Conservation (phyloP, 2,888 invertebrate species). For the Phengaris alcon region DNA sequence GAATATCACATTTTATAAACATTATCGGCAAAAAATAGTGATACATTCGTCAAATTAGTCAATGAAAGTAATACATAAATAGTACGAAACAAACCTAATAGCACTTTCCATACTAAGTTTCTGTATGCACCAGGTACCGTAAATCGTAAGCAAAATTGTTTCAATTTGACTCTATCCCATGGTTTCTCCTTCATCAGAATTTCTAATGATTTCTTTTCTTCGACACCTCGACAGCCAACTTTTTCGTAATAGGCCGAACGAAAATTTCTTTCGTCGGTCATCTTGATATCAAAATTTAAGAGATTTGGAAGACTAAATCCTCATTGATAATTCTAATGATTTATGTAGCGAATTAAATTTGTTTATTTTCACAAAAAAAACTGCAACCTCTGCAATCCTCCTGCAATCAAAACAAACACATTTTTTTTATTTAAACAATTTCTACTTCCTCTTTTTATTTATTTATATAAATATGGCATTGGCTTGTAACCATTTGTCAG, state of each 20-base stretch:
- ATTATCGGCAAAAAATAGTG: too few species aligned
- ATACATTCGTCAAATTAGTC: background rate
- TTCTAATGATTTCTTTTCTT: constrained; percentile 93
- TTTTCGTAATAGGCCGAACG: constrained; percentile 91
- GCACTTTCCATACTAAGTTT: constrained; percentile 90
- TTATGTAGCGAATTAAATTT: background rate
- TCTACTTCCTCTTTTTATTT: background rate
- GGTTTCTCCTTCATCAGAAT: constrained; percentile 92
- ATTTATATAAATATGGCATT: too few species aligned
- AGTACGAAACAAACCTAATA: constrained; percentile 80
- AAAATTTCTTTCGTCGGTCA: constrained; percentile 87
- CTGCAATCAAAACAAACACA: background rate
- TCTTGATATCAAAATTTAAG: constrained; percentile 40
- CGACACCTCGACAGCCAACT: constrained; percentile 93
- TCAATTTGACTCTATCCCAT: constrained; percentile 87
- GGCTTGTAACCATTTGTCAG: too few species aligned
- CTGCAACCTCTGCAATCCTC: background rate
- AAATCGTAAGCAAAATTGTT: constrained; percentile 91
- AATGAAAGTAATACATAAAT: background rate
- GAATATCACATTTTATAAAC: background rate
- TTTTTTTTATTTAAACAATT: background rate
- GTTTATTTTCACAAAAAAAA: background rate
- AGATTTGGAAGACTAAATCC: background rate
- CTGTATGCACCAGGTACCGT: constrained; percentile 90
- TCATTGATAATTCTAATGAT: background rate